Conservation (phyloP, 2,888 invertebrate genomes). For the Brachypterus glaber region DNA sequence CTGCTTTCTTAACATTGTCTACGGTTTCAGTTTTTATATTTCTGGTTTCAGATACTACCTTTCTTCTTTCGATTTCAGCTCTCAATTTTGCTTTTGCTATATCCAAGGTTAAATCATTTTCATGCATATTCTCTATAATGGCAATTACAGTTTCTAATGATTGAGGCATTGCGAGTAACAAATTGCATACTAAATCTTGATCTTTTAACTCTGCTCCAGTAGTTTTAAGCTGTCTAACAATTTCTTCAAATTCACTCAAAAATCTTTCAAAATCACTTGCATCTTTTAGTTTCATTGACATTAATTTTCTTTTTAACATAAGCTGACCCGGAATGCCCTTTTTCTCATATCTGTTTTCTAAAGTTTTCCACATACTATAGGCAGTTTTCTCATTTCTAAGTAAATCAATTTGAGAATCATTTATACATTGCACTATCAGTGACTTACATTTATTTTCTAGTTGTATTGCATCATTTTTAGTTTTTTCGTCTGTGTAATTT, state of each 20-base stretch:
- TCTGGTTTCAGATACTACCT: too few species aligned
- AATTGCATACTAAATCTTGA: not conserved
- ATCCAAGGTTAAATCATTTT: too few species aligned
- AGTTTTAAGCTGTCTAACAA: not conserved
- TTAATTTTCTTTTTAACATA: not conserved
- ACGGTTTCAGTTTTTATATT: too few species aligned
- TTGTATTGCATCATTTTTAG: not conserved
- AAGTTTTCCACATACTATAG: constrained; percentile 1
- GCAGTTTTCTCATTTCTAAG: not conserved
- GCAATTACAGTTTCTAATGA: constrained; percentile 1
- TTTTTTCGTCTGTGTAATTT: not conserved
- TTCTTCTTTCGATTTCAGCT: too few species aligned
- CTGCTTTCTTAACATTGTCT: too few species aligned
- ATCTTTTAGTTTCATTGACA: constrained; percentile 1
- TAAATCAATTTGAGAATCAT: constrained; percentile 2
- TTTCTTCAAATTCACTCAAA: constrained; percentile 1
- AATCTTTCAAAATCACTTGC: not conserved
- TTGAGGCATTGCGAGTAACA: not conserved
- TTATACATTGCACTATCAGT: not conserved
- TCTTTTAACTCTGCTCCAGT: constrained; percentile 2
- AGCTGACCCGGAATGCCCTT: constrained; percentile 2
- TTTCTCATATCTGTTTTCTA: constrained; percentile 3
- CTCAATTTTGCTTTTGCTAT: too few species aligned
- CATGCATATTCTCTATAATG: constrained; percentile 1
- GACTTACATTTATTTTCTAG: not conserved